Evolutionary conservation across 2,113 vertebrate genomes (phyloP).

Genomic region (Phalacrocorax brasilianus): DNA sequence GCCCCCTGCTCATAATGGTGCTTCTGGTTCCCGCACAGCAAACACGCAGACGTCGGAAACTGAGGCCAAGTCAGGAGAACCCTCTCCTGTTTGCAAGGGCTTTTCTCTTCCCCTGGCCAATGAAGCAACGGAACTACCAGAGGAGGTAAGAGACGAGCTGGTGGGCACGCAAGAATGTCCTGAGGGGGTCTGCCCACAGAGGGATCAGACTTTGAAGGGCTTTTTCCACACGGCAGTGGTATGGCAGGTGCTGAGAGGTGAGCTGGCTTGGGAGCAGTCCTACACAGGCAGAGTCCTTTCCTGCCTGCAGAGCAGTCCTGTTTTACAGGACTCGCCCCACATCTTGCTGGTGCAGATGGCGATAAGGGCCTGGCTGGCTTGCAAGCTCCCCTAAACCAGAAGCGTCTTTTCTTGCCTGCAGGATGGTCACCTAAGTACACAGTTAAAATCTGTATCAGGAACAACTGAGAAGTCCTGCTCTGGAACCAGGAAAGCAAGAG

Average conservation of each 20-base stretch:
- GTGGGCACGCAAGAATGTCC: background rate
- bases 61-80: constrained; percentile 39
- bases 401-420: constrained; percentile 45
- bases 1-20: background rate
- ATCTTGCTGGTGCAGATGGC: background rate
- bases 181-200: background rate
- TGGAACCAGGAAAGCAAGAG: background rate
- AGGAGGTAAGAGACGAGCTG: background rate
- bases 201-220: background rate
- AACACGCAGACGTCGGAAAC: background rate
- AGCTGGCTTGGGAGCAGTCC: background rate
- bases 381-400: constrained; percentile 40
- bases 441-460: constrained; percentile 46
- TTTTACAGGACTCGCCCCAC: background rate
- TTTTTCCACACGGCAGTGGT: background rate
- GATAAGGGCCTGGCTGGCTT: background rate
- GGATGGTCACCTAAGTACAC: constrained; percentile 51
- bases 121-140: background rate
- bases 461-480: background rate
- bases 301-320: background rate
- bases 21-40: background rate
- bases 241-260: background rate
- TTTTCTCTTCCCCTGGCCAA: background rate
- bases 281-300: background rate
- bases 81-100: background rate